phyloP scores from a whole-genome alignment of 2,797 vertebrate genomes.

The Galaxias olidus region DNA sequence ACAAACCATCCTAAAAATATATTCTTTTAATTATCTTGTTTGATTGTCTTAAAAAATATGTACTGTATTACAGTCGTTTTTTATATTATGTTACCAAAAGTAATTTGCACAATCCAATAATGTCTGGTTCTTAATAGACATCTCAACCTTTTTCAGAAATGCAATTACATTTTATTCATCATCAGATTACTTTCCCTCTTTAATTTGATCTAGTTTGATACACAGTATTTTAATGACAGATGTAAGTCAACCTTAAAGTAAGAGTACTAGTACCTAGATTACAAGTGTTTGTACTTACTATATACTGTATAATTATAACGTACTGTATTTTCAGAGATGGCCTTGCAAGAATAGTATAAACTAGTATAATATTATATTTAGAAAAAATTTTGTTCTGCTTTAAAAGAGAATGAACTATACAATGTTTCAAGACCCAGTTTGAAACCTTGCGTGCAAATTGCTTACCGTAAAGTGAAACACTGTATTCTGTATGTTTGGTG shows the following conservation, averaged over 20 bases:
- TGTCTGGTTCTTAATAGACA: neutral
- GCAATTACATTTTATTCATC: constrained; percentile 27
- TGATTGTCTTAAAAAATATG: too few relatives aligned
- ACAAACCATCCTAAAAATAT: too few relatives aligned
- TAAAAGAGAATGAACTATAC: constrained; percentile 46
- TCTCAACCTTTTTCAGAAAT: constrained; percentile 1
- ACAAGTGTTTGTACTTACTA: constrained; percentile 16
- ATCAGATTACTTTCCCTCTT: constrained; percentile 21
- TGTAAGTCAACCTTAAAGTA: constrained; percentile 31
- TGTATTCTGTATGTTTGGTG: constrained; percentile 45
- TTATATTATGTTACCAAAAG: constrained; percentile 1
- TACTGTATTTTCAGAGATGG: constrained; percentile 44
- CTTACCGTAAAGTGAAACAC: constrained; percentile 30
- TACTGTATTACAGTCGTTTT: constrained; percentile 8
- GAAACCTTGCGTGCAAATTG: constrained; percentile 9
- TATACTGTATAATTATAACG: constrained; percentile 32
- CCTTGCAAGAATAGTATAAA: constrained; percentile 33
- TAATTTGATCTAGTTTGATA: constrained; percentile 19
- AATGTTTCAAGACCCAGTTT: constrained; percentile 40
- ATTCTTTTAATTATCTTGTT: too few relatives aligned
- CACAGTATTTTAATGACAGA: constrained; percentile 26
- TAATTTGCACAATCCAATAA: neutral
- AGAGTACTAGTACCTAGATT: constrained; percentile 21
- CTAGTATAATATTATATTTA: constrained; percentile 35
- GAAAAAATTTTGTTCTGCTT: constrained; percentile 58